Evolutionary conservation across 2,888 invertebrate species (phyloP).

Genomic region (Allophyes oxyacanthae): DNA sequence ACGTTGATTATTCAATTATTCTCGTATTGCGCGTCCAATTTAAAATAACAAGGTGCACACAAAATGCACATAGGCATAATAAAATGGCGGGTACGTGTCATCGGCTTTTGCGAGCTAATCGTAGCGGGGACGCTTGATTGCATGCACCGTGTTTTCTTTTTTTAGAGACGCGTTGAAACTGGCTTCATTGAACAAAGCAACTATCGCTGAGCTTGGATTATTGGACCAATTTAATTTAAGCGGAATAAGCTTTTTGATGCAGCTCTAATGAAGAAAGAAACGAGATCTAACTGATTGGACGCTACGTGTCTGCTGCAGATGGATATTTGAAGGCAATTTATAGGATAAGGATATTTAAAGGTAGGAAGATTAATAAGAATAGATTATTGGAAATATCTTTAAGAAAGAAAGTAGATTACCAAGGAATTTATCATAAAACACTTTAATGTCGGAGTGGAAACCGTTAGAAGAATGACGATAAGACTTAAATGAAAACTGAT

Average conservation of each 20-base stretch:
- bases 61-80: constrained; percentile 74
- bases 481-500: too few species aligned
- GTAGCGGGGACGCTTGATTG: constrained; percentile 78
- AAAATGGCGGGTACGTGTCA: constrained; percentile 78
- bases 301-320: constrained; percentile 29
- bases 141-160: constrained; percentile 73
- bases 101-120: constrained; percentile 81
- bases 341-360: constrained; percentile 34
- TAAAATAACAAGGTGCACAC: constrained; percentile 79
- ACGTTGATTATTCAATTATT: constrained; percentile 62
- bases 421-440: constrained; percentile 6
- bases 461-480: too few species aligned
- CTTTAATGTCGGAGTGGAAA: too few species aligned
- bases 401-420: not conserved
- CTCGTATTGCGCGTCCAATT: constrained; percentile 72
- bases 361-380: not conserved
- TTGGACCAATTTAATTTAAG: constrained; percentile 81
- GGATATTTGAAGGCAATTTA: constrained; percentile 43
- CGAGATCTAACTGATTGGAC: constrained; percentile 64
- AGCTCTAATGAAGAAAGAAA: constrained; percentile 70
- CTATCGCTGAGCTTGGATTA: constrained; percentile 78
- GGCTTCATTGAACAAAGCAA: constrained; percentile 81
- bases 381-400: constrained; percentile 26
- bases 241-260: constrained; percentile 76
- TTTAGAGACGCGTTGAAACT: constrained; percentile 70